Conservation (phyloP, 2,888 invertebrate genomes). For the Pterobdella sp. region DNA sequence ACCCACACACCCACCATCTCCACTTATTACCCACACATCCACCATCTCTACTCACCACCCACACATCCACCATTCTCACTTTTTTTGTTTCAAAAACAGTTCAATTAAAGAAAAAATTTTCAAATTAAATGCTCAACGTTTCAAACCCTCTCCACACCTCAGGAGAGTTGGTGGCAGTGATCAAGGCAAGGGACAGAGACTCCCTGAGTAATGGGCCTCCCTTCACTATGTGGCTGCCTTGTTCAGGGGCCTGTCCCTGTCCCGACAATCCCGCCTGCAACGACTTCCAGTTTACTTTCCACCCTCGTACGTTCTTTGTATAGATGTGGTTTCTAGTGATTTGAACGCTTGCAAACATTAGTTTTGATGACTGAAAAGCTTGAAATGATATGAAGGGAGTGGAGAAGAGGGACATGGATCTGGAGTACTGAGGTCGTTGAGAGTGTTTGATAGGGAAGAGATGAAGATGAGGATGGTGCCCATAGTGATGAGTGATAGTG, state of each 20-base stretch:
- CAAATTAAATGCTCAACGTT: too few relatives aligned
- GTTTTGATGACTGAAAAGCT: background rate
- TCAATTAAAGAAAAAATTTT: background rate
- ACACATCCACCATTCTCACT: background rate
- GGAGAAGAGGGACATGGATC: slow-evolving; percentile 62
- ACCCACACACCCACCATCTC: background rate
- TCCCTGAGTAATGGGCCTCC: slow-evolving; percentile 55
- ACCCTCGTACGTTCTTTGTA: slow-evolving; percentile 66
- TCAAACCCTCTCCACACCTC: too few relatives aligned
- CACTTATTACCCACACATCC: background rate
- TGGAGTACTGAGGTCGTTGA: slow-evolving; percentile 87
- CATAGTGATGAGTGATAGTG: slow-evolving; percentile 92
- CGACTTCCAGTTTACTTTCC: slow-evolving; percentile 91
- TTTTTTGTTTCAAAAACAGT: background rate
- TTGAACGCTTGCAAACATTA: background rate
- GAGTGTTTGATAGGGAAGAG: slow-evolving; percentile 87
- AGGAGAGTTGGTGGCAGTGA: slow-evolving; percentile 30
- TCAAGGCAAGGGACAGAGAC: slow-evolving; percentile 46
- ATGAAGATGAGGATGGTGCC: slow-evolving; percentile 93
- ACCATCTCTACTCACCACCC: background rate
- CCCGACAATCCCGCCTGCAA: slow-evolving; percentile 86
- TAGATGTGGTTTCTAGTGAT: background rate
- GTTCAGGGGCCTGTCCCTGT: slow-evolving; percentile 63
- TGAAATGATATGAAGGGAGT: slow-evolving; percentile 36
- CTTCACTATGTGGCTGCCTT: slow-evolving; percentile 61